Percentiles rank a stretch among this genome's conserved stretches.
Conservation (phyloP, 2,797 vertebrate genomes). For the Pangasius larnaudii region DNA sequence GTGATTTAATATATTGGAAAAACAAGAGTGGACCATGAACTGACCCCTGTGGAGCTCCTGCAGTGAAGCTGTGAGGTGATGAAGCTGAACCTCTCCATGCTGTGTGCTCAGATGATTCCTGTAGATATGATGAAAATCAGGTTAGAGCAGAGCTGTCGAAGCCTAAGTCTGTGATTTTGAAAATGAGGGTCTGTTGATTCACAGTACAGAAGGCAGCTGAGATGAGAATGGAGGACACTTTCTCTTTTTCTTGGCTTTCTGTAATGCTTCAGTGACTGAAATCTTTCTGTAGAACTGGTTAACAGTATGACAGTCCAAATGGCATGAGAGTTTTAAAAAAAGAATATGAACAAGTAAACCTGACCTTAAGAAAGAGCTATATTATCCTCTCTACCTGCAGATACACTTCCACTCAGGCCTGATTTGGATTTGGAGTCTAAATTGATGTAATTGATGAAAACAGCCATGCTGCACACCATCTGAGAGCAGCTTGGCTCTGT, state of each 20-base stretch:
- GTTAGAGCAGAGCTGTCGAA: background rate
- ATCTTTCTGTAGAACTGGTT: background rate
- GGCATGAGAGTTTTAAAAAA: background rate
- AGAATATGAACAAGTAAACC: background rate
- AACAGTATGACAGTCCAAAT: background rate
- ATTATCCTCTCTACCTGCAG: background rate
- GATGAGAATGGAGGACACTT: background rate
- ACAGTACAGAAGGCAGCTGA: background rate
- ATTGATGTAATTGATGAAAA: conserved; percentile 42
- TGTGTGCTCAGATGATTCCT: background rate
- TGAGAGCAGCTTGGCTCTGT: conserved; percentile 31
- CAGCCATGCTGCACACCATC: conserved; percentile 7
- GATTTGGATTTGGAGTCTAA: conserved; percentile 24
- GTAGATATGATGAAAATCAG: background rate
- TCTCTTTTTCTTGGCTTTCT: background rate
- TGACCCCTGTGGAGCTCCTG: conserved; percentile 4
- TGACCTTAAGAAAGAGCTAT: background rate
- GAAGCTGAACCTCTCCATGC: background rate
- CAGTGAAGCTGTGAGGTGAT: background rate
- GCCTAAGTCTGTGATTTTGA: background rate
- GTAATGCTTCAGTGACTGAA: background rate
- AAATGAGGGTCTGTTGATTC: background rate
- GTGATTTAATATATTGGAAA: background rate
- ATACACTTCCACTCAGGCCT: conserved; percentile 18
- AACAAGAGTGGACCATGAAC: background rate